These are phyloP conservation scores for Chinchilla lanigera DNA, from an alignment of 2,113 vertebrate genomes.

Conservation along the genomic window DNA sequence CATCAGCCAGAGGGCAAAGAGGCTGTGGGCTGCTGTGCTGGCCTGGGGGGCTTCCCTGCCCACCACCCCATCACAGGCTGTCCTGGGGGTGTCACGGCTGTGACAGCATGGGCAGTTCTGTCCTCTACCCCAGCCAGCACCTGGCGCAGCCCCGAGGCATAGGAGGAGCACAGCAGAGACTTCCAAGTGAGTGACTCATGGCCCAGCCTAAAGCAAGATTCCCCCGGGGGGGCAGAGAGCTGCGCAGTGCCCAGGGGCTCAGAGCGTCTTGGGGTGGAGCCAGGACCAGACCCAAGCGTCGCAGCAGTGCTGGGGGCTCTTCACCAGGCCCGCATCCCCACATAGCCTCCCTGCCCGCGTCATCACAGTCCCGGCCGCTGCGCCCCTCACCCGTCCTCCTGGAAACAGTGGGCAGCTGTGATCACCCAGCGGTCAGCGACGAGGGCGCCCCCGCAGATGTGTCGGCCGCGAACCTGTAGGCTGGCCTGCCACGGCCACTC, in stretches of 20 bases:
- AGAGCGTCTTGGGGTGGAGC: rapidly evolving
- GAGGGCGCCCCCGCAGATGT: slow-evolving; percentile 94
- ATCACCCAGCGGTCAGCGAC: slow-evolving; percentile 94
- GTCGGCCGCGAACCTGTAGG: slow-evolving; percentile 91
- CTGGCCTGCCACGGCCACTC: slow-evolving; percentile 99
- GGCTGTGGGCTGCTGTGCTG: neutral
- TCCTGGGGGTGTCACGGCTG: neutral
- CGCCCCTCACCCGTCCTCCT: slow-evolving; percentile 88
- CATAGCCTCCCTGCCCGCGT: neutral
- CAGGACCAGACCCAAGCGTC: no score
- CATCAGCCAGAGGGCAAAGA: neutral
- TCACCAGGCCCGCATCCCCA: neutral
- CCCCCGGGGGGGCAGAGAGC: neutral
- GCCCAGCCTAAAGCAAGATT: neutral
- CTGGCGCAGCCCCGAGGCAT: neutral
- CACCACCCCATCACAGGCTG: neutral
- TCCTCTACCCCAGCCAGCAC: neutral
- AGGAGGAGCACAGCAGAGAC: neutral
- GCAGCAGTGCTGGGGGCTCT: no score
- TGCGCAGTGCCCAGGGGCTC: neutral
- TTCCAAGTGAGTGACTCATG: neutral
- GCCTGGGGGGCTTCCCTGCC: neutral
- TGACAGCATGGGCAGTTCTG: neutral
- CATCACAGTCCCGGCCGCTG: rapidly evolving
- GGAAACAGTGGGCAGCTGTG: slow-evolving; percentile 96